These are phyloP conservation scores for Sebastes hubbsi DNA, from an alignment of 2,797 vertebrate species.

Conservation along the genomic window DNA sequence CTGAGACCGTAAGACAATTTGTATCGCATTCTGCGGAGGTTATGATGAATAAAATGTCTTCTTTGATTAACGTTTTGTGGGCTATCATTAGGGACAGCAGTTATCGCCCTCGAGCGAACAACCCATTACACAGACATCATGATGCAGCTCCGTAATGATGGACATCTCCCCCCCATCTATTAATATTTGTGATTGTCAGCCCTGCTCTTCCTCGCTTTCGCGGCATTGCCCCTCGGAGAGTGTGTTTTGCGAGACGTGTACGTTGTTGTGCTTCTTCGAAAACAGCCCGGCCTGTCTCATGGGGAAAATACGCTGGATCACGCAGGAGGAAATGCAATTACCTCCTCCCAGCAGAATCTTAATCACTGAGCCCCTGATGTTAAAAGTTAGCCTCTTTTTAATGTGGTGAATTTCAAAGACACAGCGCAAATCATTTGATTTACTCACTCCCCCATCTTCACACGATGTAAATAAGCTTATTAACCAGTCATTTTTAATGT, in stretches of 20 bases:
- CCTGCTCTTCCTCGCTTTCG: neutral
- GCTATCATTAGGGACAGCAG: neutral
- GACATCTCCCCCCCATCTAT: slow-evolving; percentile 9
- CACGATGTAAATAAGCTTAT: slow-evolving; percentile 80
- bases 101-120: neutral
- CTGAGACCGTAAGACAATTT: neutral
- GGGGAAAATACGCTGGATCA: slow-evolving; percentile 59
- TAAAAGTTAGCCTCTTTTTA: slow-evolving; percentile 72
- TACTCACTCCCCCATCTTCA: slow-evolving; percentile 51
- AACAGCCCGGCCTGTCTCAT: slow-evolving; percentile 51
- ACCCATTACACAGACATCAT: neutral
- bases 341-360: slow-evolving; percentile 68
- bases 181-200: slow-evolving; percentile 17
- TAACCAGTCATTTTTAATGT: slow-evolving; percentile 68
- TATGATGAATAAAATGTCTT: neutral
- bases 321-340: slow-evolving; percentile 76
- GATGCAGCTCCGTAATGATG: slow-evolving; percentile 5
- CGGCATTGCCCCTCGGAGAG: slow-evolving; percentile 21
- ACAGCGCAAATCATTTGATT: slow-evolving; percentile 70
- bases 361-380: slow-evolving; percentile 71
- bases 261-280: slow-evolving; percentile 55
- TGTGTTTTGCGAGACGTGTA: slow-evolving; percentile 14
- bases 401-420: slow-evolving; percentile 80
- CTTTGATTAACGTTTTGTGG: neutral
- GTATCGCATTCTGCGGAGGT: neutral